phyloP scores from a whole-genome alignment of 2,113 vertebrate species.

The Hystrix brachyura region DNA sequence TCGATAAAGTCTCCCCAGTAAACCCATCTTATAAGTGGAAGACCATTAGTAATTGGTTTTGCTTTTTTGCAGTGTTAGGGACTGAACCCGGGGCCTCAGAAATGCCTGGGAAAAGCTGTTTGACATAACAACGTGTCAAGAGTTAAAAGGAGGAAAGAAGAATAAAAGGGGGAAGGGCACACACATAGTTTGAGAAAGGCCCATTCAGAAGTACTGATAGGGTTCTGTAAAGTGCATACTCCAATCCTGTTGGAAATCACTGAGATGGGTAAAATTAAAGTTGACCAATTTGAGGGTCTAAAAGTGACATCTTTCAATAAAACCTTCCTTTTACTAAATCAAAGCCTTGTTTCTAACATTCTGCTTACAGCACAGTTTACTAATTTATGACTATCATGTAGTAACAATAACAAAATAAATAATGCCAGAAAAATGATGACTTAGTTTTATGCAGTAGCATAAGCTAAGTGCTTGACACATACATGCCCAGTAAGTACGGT shows the following conservation, averaged over 20 bases:
- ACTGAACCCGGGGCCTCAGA: neutral
- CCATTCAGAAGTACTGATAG: neutral
- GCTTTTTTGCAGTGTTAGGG: neutral
- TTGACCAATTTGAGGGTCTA: neutral
- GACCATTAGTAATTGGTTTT: neutral
- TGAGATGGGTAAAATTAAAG: slow-evolving; percentile 48
- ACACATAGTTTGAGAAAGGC: neutral
- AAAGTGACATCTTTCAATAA: neutral
- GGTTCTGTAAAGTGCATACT: neutral
- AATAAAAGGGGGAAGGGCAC: neutral
- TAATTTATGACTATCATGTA: neutral
- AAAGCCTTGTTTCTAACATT: slow-evolving; percentile 38
- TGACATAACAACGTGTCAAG: neutral
- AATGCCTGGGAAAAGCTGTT: neutral
- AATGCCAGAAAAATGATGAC: neutral
- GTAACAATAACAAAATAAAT: slow-evolving; percentile 27
- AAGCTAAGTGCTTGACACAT: neutral
- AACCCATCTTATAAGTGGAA: neutral
- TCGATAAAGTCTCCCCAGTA: neutral
- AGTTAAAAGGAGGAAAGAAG: neutral
- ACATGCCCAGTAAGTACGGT: slow-evolving; percentile 12
- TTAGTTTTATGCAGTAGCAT: neutral
- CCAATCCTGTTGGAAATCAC: neutral
- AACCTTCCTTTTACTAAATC: slow-evolving; percentile 24
- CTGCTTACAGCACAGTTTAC: neutral